Evolutionary conservation across 1,140 invertebrate genomes (phyloP), one percentile per base, ranked within the genome.

Genomic region (Polypedilum vanderplanki): DNA sequence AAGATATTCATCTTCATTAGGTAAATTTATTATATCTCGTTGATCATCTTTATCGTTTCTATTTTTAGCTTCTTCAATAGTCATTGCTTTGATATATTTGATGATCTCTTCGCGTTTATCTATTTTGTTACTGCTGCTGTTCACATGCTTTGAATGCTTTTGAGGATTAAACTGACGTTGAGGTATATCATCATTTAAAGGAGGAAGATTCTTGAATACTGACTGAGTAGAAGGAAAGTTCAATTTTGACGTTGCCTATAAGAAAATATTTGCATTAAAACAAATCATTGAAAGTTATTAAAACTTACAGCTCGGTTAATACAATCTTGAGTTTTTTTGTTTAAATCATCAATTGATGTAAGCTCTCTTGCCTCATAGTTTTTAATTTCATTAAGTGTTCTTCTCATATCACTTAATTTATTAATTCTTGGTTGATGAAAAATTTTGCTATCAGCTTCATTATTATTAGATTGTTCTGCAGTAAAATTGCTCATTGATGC

Each of bases 191-290:
- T 70, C 65, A 3, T 20, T 2, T 18, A 70, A 20, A 3, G n/a
- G n/a, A 18, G 65, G 65, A 18, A 70, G 17, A 70, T 70, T 70
- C 18, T 70, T 70, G 17, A 70, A 70, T 9, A 70, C 20, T 20
- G 65, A 20, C 20, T 70, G n/a, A 20, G 4, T 70, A 18, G 65
- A 10, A 18, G 65, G 65, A 20, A 70, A 70, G 7, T 70, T 70
- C 1, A 70, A 18, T 18, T 70, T 70, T 7, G 17, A 20, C 2
- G 65, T 20, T 4, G 18, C 20, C 65, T 70, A 2, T 20, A 70
- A 70, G 9, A 20, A 70, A 57, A 57, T 57, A 1, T 57, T 33
- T 3, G 24, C 24, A n/a, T n/a, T n/a, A n/a, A n/a, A n/a, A n/a
- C n/a, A n/a, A n/a, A 46, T 3, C 1, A 57, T 15, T 1, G 12